phyloP scores from a whole-genome alignment of 2,113 vertebrate species.

The Bungarus multicinctus region DNA sequence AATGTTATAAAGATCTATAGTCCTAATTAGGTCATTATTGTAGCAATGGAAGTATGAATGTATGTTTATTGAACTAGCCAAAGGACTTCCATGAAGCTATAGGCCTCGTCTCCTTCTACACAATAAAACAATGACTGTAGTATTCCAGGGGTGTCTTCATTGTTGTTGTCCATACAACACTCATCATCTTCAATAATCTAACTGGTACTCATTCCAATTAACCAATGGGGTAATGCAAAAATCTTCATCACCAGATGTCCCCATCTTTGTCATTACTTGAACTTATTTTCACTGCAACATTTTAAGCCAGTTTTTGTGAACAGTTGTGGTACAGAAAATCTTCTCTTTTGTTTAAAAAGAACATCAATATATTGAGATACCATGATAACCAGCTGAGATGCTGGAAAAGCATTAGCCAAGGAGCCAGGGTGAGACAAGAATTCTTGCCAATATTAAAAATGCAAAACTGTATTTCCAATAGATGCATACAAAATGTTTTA shows the following conservation, averaged over 20 bases:
- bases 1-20: neutral
- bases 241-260: neutral
- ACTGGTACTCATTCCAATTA: neutral
- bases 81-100: neutral
- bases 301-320: neutral
- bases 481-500: neutral
- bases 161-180: neutral
- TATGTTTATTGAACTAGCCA: neutral
- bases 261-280: neutral
- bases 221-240: neutral
- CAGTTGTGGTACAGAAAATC: neutral
- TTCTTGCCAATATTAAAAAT: neutral
- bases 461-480: neutral
- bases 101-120: neutral
- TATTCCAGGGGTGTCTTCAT: neutral
- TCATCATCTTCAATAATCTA: neutral
- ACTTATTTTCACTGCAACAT: neutral
- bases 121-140: neutral
- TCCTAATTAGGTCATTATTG: neutral
- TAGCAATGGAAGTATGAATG: neutral
- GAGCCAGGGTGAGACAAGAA: neutral
- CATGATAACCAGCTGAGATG: neutral
- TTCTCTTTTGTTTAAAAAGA: neutral
- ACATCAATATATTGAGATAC: neutral
- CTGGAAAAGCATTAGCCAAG: neutral